Conservation (phyloP, 2,797 vertebrate species). For the Vireo griseus region DNA sequence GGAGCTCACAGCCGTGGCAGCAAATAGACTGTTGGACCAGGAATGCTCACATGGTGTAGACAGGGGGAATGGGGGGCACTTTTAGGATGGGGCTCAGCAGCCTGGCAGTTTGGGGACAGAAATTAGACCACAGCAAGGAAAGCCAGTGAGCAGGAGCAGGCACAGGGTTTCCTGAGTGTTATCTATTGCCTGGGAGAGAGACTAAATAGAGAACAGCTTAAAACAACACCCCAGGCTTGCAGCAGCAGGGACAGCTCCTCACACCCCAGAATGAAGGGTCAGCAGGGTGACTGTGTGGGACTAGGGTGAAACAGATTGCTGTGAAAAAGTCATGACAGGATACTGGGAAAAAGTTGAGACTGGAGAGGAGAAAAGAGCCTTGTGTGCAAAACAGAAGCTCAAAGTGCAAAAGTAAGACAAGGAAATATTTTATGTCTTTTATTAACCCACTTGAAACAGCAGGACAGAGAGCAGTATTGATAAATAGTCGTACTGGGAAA, state of each 20-base stretch:
- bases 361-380: background rate
- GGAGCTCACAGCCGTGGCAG: fast-evolving
- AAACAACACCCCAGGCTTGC: background rate
- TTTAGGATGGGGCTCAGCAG: background rate
- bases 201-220: background rate
- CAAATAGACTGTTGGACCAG: background rate
- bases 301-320: fast-evolving
- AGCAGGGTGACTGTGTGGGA: fast-evolving
- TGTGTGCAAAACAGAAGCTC: conserved; percentile 2
- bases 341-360: background rate
- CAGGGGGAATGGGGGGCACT: fast-evolving
- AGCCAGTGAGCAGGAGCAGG: fast-evolving
- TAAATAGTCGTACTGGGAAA: background rate
- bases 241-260: background rate
- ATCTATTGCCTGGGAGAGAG: background rate
- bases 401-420: conserved; percentile 26
- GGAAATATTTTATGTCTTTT: background rate
- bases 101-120: background rate
- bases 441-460: conserved; percentile 13
- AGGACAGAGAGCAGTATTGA: conserved; percentile 17
- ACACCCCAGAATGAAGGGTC: background rate
- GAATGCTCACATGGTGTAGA: fast-evolving
- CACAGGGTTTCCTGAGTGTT: background rate
- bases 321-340: background rate
- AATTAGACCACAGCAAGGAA: background rate